Evolutionary conservation across 2,797 vertebrate genomes (phyloP), one percentile per base, ranked within the genome.

Genomic region (Gymnocypris eckloni): DNA sequence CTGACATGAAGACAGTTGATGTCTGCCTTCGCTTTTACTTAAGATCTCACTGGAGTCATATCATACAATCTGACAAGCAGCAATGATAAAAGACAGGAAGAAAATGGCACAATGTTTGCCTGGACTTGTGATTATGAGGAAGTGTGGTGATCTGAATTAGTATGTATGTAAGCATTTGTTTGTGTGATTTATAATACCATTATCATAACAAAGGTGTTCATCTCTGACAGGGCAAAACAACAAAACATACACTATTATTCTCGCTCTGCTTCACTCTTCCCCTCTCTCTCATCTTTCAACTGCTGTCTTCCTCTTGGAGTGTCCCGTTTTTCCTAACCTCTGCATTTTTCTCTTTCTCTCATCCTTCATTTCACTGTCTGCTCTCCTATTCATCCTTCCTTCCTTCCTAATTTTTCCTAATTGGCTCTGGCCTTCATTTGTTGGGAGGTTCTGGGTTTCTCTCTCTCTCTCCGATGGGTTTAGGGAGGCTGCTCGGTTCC

Each of bases 401-500:
- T 48, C 78, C 81, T 71, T 78, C 64, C 59, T 59, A 81, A 54
- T 81, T 80, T 67, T 84, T 79, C 59, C 48, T 78, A 85, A 76
- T 54, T 82, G 50, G 61, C 64, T 83, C 73, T 85, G 76, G 59
- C 54, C 71, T 64, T 84, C 75, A 84, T 87, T 87, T 86, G 66
- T 82, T 73, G 72, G 73, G 72, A 85, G 41, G 80, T 79, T 85
- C 80, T 70, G 80, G 84, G 86, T 79, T 85, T 84, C 66, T 90
- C 82, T 66, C 9, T 43, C 84, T 90, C 9, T 45, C 82, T 89
- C 83, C 90, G 88, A 88, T 90, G 81, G 84, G 81, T 75, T 79
- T 54, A 88, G 82, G 78, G 71, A 71, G 85, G 88, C 84, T 70
- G 83, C 79, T 81, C 39, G 20, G 52, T 85, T 93, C 92, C 93